phyloP scores from a whole-genome alignment of 2,797 vertebrate genomes.

The Agapornis canus region DNA sequence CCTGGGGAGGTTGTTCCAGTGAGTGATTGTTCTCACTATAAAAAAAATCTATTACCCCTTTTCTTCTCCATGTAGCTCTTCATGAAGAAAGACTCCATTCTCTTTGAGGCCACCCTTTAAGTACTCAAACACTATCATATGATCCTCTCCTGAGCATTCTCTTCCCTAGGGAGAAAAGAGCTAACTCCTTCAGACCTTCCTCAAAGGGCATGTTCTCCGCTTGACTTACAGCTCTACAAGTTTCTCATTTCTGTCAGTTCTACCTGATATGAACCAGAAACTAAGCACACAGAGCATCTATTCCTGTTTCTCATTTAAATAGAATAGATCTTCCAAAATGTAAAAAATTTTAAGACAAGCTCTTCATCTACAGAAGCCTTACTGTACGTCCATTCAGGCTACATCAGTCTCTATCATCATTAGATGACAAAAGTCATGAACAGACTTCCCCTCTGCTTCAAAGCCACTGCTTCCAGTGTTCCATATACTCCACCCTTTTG shows the following conservation, averaged over 20 bases:
- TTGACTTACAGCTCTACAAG: not conserved
- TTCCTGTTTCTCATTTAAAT: not conserved
- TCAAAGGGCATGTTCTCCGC: not conserved
- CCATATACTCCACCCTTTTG: not conserved
- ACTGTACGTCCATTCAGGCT: fast-evolving
- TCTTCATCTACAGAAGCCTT: not conserved
- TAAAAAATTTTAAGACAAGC: not conserved
- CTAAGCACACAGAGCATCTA: not conserved
- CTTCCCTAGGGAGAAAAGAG: not conserved
- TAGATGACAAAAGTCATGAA: not conserved
- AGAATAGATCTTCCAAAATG: not conserved
- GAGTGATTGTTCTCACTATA: not conserved
- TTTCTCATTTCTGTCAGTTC: not conserved
- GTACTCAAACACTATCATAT: not conserved
- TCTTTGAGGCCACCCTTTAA: not conserved
- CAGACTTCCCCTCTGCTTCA: not conserved
- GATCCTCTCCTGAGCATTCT: not conserved
- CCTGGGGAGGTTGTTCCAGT: not conserved
- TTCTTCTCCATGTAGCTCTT: not conserved
- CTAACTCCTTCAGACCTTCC: not conserved
- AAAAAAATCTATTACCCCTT: not conserved
- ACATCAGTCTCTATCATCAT: not conserved
- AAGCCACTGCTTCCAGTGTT: not conserved
- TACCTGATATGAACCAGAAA: not conserved
- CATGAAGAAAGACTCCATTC: not conserved